Evolutionary conservation across 2,113 vertebrate species (phyloP), one percentile per base, ranked within the genome.

Genomic region (Siniperca knerii): DNA sequence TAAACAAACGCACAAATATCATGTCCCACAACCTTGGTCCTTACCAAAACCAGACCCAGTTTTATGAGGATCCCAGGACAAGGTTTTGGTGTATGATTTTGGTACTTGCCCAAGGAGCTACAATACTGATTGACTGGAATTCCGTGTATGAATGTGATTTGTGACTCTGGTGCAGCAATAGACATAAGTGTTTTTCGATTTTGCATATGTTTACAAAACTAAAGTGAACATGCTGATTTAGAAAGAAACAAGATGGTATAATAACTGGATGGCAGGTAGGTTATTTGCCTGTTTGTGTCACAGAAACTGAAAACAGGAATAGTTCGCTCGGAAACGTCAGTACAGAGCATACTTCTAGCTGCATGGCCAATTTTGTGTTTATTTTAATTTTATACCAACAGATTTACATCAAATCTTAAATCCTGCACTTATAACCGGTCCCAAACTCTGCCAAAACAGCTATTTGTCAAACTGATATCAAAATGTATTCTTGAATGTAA

Each of bases 1-100:
- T 94, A 94, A 94, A 91, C 86, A 93, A 94, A 90, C 23, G 79
- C 46, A 82, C 72, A 88, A 86, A 88, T 88, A 79, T 90, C 81
- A 91, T 89, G 81, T 83, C 78, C 79, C 60, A 50, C 69, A 85
- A 79, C 84, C 77, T 76, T 81, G 77, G 77, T 77, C 70, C 29
- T 77, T n/a, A 68, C 52, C 64, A 70, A 82, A 67, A 11, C 62
- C 50, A 65, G 62, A 75, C 52, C 18, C 33, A 37, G 46, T 37
- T 81, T 80, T 42, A 29, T 13, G 13, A 82, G 46, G 29, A 83
- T 57, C 54, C 8, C 10, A 72, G 66, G 44, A 42, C 6, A 23
- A 42, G 35, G 18, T 61, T 77, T 61, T 73, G 71, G 60, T 60
- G 35, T 20, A 7, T 57, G 40, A 16, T 58, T 85, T 20, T 87